Percentiles rank a stretch among this genome's conserved stretches.
These are phyloP conservation scores for Arctopsyche grandis DNA, from an alignment of 1,140 invertebrate genomes.

Conservation along the genomic window DNA sequence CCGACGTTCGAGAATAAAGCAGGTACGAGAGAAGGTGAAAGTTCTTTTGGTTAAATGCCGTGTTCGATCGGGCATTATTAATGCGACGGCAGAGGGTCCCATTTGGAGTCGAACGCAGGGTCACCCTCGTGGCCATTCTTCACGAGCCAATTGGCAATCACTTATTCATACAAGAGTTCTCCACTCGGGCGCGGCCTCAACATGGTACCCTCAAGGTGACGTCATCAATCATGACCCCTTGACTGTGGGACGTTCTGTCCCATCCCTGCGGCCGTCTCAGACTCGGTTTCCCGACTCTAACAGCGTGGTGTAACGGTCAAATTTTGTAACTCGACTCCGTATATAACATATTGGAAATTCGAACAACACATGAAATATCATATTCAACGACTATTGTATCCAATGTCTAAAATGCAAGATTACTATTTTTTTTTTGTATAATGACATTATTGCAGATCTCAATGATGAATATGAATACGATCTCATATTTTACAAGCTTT, in stretches of 20 bases:
- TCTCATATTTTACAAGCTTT: too few relatives aligned
- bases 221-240: constrained; percentile 47
- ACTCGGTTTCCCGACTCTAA: not conserved
- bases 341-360: too few relatives aligned
- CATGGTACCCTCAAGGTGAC: constrained; percentile 38
- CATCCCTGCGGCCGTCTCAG: not conserved
- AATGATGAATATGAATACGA: too few relatives aligned
- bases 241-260: constrained; percentile 16
- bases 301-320: not conserved
- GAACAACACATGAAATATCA: too few relatives aligned
- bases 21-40: not conserved
- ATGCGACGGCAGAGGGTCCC: constrained; percentile 1
- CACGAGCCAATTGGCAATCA: constrained; percentile 47
- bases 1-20: too few relatives aligned
- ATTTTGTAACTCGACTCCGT: too few relatives aligned
- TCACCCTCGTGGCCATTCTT: constrained; percentile 31
- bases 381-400: too few relatives aligned
- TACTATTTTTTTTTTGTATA: too few relatives aligned
- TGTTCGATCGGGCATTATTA: constrained; percentile 26
- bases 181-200: not conserved
- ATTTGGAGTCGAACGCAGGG: not conserved
- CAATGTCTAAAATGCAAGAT: too few relatives aligned
- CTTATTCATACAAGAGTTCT: constrained; percentile 47
- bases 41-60: not conserved
- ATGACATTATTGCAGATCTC: too few relatives aligned